phyloP scores from a whole-genome alignment of 2,113 vertebrate species.

The Picathartes gymnocephalus region DNA sequence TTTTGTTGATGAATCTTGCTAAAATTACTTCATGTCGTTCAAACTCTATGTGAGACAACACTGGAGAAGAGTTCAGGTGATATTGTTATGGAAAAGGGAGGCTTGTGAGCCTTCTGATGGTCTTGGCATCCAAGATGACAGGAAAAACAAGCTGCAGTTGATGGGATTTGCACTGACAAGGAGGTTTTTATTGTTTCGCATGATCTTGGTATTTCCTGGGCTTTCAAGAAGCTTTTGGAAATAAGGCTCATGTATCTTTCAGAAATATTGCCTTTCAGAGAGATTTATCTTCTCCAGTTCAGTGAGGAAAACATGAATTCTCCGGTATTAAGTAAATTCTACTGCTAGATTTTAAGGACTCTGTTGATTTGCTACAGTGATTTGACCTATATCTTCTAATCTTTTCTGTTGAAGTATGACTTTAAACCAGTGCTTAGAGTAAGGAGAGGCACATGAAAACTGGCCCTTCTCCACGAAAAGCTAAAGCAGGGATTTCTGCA shows the following conservation, averaged over 20 bases:
- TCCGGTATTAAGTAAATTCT: background rate
- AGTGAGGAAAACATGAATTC: background rate
- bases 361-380: background rate
- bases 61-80: background rate
- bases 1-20: slow-evolving; percentile 33
- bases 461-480: background rate
- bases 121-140: background rate
- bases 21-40: slow-evolving; percentile 19
- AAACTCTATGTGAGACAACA: background rate
- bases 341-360: background rate
- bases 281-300: background rate
- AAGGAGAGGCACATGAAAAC: background rate
- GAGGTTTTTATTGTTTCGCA: background rate
- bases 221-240: slow-evolving; percentile 2
- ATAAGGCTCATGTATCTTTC: background rate
- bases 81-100: background rate
- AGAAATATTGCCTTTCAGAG: background rate
- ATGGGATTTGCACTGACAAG: background rate
- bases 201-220: background rate
- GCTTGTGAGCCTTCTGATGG: background rate
- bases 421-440: background rate
- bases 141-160: background rate
- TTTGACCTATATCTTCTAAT: background rate
- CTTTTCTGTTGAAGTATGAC: background rate
- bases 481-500: background rate